Percentiles rank a stretch among this genome's conserved stretches.
Conservation (phyloP, 1,140 invertebrate genomes). For the Zophobas atratus region DNA sequence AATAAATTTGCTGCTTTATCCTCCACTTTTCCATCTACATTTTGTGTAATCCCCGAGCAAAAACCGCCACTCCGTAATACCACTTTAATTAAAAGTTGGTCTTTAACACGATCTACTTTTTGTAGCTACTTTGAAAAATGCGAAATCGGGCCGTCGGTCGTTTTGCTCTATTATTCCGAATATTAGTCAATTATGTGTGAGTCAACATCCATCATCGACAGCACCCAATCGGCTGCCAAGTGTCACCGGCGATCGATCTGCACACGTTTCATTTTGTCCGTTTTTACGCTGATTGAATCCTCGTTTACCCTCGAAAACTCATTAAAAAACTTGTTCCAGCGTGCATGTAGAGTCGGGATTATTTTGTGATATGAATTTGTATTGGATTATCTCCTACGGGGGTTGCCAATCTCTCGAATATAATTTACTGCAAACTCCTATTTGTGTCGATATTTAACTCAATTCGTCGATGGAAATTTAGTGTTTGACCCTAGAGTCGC, state of each 20-base stretch:
- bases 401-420: slow-evolving; percentile 20
- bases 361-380: slow-evolving; percentile 41
- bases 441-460: slow-evolving; percentile 41
- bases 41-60: too few species aligned
- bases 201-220: slow-evolving; percentile 25
- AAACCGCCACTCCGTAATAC: too few species aligned
- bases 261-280: slow-evolving; percentile 31
- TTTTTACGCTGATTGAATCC: slow-evolving; percentile 43
- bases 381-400: slow-evolving; percentile 40
- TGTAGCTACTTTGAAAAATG: too few species aligned
- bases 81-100: too few species aligned
- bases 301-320: slow-evolving; percentile 41
- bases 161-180: too few species aligned
- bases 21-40: too few species aligned
- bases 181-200: background rate
- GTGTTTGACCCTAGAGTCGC: slow-evolving; percentile 20
- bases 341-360: slow-evolving; percentile 19
- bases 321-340: slow-evolving; percentile 42
- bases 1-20: too few species aligned
- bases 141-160: too few species aligned
- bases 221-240: slow-evolving; percentile 26
- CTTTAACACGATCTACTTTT: too few species aligned
- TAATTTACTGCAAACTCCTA: slow-evolving; percentile 34
- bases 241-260: slow-evolving; percentile 26
- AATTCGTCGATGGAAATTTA: slow-evolving; percentile 28